A percentile compares a stretch with the other conserved stretches of the same genome.
These are phyloP conservation scores for Noctua pronuba DNA, from an alignment of 2,888 invertebrate genomes.

Conservation along the genomic window DNA sequence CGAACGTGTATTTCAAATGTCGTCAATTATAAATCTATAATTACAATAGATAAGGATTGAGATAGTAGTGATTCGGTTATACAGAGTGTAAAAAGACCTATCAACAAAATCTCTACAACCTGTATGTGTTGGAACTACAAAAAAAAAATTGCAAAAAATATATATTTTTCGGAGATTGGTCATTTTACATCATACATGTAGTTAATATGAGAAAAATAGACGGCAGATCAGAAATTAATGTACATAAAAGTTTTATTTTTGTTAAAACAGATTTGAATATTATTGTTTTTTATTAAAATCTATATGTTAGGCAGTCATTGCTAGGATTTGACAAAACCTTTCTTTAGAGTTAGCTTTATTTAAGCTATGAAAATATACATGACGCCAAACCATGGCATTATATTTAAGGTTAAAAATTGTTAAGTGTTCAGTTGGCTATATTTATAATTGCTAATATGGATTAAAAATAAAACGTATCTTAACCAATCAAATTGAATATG, in stretches of 20 bases:
- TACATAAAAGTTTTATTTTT: slow-evolving; percentile 32
- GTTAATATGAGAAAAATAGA: slow-evolving; percentile 8
- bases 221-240: slow-evolving; percentile 10
- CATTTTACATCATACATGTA: neutral
- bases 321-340: slow-evolving; percentile 27
- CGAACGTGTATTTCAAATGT: slow-evolving; percentile 32
- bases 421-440: slow-evolving; percentile 29
- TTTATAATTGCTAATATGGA: slow-evolving; percentile 12
- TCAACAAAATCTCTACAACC: neutral
- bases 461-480: slow-evolving; percentile 5
- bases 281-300: slow-evolving; percentile 14
- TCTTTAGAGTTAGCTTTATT: slow-evolving; percentile 20
- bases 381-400: slow-evolving; percentile 21
- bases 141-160: neutral
- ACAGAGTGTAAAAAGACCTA: slow-evolving; percentile 5
- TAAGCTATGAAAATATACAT: slow-evolving; percentile 27
- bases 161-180: neutral
- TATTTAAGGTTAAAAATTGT: slow-evolving; percentile 39
- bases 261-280: slow-evolving; percentile 10
- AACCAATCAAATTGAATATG: neutral
- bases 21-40: slow-evolving; percentile 59
- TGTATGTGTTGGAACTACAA: neutral
- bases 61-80: slow-evolving; percentile 22
- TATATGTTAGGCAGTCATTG: slow-evolving; percentile 17
- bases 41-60: slow-evolving; percentile 37